These are phyloP conservation scores for Elanoides forficatus DNA, from an alignment of 2,113 vertebrate species.

Conservation along the genomic window DNA sequence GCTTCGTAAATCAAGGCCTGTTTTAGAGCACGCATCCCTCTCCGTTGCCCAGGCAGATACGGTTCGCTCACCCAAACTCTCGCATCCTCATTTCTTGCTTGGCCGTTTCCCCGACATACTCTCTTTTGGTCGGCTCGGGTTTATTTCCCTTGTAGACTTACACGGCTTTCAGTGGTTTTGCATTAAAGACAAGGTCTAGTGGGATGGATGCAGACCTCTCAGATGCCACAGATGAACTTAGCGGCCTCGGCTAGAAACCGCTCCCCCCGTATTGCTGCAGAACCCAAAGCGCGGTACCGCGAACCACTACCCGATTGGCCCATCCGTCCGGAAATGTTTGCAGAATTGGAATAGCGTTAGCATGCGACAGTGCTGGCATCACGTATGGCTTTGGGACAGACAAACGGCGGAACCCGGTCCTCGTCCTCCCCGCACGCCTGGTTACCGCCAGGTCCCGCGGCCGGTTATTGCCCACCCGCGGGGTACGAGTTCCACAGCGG, in stretches of 20 bases:
- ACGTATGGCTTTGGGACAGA: background rate
- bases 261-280: background rate
- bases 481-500: background rate
- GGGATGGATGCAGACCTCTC: background rate
- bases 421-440: rapidly evolving
- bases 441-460: background rate
- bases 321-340: background rate
- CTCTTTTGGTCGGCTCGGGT: background rate
- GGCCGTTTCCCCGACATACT: background rate
- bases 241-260: background rate
- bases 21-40: background rate
- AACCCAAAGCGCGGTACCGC: background rate
- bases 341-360: background rate
- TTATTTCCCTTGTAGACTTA: background rate
- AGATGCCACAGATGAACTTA: rapidly evolving
- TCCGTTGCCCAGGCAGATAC: rapidly evolving
- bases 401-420: background rate
- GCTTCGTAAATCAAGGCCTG: background rate
- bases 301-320: background rate
- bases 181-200: background rate
- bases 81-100: background rate
- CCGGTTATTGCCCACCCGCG: background rate
- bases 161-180: background rate
- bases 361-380: rapidly evolving
- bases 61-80: background rate